These are phyloP conservation scores for Trissolcus brochymenae DNA, from an alignment of 2,888 invertebrate species.

Conservation along the genomic window DNA sequence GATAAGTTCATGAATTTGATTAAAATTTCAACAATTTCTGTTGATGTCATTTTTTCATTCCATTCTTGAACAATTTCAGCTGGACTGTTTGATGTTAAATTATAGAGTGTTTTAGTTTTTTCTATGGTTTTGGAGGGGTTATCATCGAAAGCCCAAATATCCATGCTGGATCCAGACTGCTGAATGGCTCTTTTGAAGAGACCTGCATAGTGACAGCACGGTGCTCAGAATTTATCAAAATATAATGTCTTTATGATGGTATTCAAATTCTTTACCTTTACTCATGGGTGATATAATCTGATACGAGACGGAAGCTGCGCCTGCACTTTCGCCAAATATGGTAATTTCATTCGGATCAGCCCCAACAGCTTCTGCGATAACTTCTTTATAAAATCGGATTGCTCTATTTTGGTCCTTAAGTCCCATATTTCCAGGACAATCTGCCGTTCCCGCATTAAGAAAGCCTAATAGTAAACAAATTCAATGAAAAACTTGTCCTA, in stretches of 20 bases:
- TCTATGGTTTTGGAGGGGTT: not conserved
- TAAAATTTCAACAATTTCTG: not conserved
- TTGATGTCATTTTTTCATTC: not conserved
- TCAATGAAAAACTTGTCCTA: not conserved
- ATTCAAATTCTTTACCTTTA: conserved; percentile 4
- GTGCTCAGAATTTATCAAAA: not conserved
- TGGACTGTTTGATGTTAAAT: not conserved
- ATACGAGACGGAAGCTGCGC: not conserved
- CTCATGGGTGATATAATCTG: not conserved
- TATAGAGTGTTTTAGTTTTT: not conserved
- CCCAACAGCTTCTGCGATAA: conserved; percentile 8
- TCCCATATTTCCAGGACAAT: conserved; percentile 33
- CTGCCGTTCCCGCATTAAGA: conserved; percentile 14
- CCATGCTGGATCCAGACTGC: conserved; percentile 10
- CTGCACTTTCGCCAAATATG: conserved; percentile 6
- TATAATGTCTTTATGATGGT: not conserved
- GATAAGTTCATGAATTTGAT: not conserved
- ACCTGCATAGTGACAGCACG: not conserved
- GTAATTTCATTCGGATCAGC: conserved; percentile 20
- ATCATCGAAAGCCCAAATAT: not conserved
- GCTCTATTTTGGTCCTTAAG: conserved; percentile 31
- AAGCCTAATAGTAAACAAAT: conserved; percentile 15
- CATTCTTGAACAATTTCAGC: not conserved
- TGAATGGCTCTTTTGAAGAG: not conserved
- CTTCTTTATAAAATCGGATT: conserved; percentile 18